Evolutionary conservation across 2,888 invertebrate species (phyloP).

Genomic region (Lepidocyrtinus sp.): DNA sequence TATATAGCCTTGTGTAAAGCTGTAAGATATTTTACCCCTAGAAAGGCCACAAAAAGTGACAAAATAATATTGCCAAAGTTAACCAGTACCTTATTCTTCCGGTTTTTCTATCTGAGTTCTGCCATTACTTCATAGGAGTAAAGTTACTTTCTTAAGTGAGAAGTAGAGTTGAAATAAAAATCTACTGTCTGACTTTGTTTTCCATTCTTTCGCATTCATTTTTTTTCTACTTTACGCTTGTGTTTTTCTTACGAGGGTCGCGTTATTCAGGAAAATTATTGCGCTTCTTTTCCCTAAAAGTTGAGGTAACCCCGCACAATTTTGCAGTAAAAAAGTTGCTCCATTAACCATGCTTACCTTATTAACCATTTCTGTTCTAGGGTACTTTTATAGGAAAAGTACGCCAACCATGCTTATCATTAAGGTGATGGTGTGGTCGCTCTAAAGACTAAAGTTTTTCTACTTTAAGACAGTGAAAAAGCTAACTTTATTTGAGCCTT

Average conservation of each 20-base stretch:
- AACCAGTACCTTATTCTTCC: conserved; percentile 9
- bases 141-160: not conserved
- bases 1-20: not conserved
- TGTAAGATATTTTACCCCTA: not conserved
- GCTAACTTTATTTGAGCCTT: conserved; percentile 1
- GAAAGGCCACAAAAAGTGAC: conserved; percentile 48
- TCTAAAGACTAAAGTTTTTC: not conserved
- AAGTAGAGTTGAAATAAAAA: conserved; percentile 1
- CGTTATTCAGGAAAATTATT: conserved; percentile 48
- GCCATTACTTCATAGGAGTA: not conserved
- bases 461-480: conserved; percentile 9
- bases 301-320: conserved; percentile 51
- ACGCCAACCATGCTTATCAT: not conserved
- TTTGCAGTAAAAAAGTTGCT: conserved; percentile 55
- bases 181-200: conserved; percentile 3
- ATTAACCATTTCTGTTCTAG: conserved; percentile 21
- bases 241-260: conserved; percentile 13
- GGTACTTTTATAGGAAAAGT: not conserved
- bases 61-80: conserved; percentile 59
- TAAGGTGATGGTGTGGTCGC: not conserved
- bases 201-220: not conserved
- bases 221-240: conserved; percentile 24
- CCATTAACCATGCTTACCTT: conserved; percentile 47
- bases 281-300: conserved; percentile 36
- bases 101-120: not conserved